A percentile compares a stretch with the other conserved stretches of the same genome.
These are phyloP conservation scores for Lota lota DNA, from an alignment of 2,113 vertebrate genomes.

Conservation along the genomic window DNA sequence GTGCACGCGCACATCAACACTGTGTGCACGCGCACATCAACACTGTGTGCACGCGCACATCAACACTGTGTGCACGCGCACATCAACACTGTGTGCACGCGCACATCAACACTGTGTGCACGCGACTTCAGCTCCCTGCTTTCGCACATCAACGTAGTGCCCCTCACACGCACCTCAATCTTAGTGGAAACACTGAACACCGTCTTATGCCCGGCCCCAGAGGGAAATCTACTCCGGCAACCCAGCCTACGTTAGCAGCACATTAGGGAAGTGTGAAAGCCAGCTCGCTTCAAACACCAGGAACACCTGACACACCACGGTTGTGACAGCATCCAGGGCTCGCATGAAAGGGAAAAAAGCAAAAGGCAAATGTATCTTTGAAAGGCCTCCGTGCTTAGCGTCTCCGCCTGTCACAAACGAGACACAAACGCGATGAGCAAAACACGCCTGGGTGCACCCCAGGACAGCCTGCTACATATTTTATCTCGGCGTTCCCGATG, in stretches of 20 bases:
- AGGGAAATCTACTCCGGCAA: constrained; percentile 21
- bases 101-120: too few relatives aligned
- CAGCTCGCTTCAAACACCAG: constrained; percentile 14
- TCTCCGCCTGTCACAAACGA: constrained; percentile 18
- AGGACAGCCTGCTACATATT: neutral
- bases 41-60: too few relatives aligned
- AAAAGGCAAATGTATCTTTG: neutral
- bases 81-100: too few relatives aligned
- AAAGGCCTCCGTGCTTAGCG: constrained; percentile 30
- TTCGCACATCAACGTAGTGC: neutral
- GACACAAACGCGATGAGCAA: constrained; percentile 1
- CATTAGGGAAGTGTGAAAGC: constrained; percentile 23
- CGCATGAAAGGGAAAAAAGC: too few relatives aligned
- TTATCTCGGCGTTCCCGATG: constrained; percentile 8
- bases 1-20: too few relatives aligned
- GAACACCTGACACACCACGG: constrained; percentile 15
- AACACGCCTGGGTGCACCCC: constrained; percentile 18
- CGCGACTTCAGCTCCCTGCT: too few relatives aligned
- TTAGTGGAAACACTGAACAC: neutral
- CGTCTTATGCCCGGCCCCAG: neutral
- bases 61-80: too few relatives aligned
- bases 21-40: too few relatives aligned
- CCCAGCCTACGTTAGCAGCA: constrained; percentile 24
- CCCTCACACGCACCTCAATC: neutral
- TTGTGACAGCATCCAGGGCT: constrained; percentile 13